phyloP scores from a whole-genome alignment of 2,797 vertebrate species.

The Karalla daura region DNA sequence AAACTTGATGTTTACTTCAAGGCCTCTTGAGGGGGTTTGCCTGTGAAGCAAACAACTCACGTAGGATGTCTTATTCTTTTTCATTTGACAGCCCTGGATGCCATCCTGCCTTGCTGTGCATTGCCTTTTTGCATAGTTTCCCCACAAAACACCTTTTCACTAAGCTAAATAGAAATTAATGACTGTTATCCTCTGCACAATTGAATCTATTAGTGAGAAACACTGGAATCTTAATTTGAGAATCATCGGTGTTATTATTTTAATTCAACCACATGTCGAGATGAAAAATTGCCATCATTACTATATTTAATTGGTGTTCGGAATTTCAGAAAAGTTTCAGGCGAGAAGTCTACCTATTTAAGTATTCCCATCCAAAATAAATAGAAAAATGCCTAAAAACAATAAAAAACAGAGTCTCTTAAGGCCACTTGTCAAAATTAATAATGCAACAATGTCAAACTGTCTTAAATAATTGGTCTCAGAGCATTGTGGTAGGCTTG shows the following conservation, averaged over 20 bases:
- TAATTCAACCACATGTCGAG: conserved; percentile 49
- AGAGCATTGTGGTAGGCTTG: conserved; percentile 29
- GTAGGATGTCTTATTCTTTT: conserved; percentile 47
- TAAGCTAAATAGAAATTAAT: conserved; percentile 60
- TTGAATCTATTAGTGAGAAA: conserved; percentile 47
- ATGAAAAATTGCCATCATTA: conserved; percentile 56
- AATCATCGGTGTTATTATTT: conserved; percentile 45
- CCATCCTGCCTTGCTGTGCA: conserved; percentile 12
- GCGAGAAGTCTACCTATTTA: conserved; percentile 2
- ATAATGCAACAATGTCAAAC: conserved; percentile 34
- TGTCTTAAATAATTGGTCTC: conserved; percentile 55
- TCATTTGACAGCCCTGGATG: conserved; percentile 56
- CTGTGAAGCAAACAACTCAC: conserved; percentile 46
- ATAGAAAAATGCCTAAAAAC: background rate
- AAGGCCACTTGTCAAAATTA: conserved; percentile 38
- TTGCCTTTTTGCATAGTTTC: conserved; percentile 27
- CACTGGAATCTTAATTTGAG: conserved; percentile 41
- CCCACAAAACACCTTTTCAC: conserved; percentile 14
- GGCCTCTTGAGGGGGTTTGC: conserved; percentile 27
- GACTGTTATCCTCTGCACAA: conserved; percentile 53
- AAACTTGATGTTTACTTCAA: conserved; percentile 56
- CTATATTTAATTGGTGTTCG: conserved; percentile 43
- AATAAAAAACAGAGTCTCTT: conserved; percentile 3
- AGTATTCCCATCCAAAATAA: background rate
- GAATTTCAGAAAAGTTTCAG: conserved; percentile 8